phyloP scores from a whole-genome alignment of 2,113 vertebrate genomes.

The Crypturellus undulatus region DNA sequence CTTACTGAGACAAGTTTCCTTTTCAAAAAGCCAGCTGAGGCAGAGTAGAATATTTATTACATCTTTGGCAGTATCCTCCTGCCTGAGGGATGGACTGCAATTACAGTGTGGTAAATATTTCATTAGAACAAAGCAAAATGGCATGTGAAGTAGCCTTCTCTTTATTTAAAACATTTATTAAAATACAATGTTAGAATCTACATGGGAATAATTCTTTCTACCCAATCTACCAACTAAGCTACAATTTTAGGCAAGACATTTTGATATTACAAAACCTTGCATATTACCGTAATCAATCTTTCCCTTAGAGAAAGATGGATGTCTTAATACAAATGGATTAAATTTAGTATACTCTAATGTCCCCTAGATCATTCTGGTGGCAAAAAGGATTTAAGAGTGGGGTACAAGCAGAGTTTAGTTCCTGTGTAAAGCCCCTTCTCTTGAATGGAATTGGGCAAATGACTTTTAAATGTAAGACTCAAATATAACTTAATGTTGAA shows the following conservation, averaged over 20 bases:
- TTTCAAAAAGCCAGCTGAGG: conserved; percentile 27
- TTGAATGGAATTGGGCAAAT: neutral
- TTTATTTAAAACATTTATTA: conserved; percentile 78
- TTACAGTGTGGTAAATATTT: conserved; percentile 74
- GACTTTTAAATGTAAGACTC: neutral
- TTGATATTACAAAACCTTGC: conserved; percentile 34
- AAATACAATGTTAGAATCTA: conserved; percentile 60
- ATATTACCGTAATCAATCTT: neutral
- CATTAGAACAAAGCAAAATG: conserved; percentile 66
- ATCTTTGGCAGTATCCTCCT: conserved; percentile 4
- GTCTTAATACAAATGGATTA: neutral
- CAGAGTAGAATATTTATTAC: conserved; percentile 39
- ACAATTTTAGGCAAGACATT: neutral
- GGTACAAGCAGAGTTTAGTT: neutral
- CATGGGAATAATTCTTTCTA: conserved; percentile 58
- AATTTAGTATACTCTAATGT: neutral
- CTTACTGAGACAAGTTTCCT: conserved; percentile 8
- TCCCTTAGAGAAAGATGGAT: conserved; percentile 6
- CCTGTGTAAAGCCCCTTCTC: neutral
- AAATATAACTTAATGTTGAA: neutral
- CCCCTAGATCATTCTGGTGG: neutral
- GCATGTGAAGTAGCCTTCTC: conserved; percentile 62
- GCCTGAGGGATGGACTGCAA: conserved; percentile 73
- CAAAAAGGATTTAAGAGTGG: neutral
- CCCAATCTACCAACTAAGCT: conserved; percentile 25